A percentile compares a stretch with the other conserved stretches of the same genome.
Evolutionary conservation across 2,888 invertebrate genomes (phyloP).

Genomic region (Trichogramma dendrolimi): DNA sequence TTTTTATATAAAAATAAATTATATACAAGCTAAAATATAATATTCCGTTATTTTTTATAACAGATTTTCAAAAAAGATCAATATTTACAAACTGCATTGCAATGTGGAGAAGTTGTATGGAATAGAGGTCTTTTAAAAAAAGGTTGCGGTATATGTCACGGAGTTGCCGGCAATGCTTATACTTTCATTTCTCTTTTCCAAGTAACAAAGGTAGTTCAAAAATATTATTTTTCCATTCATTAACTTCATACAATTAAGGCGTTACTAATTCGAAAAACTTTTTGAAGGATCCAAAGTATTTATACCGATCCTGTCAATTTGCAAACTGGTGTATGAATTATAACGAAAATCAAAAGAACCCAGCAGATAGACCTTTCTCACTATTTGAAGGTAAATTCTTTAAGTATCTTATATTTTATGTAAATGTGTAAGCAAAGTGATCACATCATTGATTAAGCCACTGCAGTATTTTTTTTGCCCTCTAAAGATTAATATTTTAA

Average conservation of each 20-base stretch:
- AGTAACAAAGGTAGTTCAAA: conserved; percentile 61
- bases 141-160: conserved; percentile 86
- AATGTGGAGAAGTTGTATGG: conserved; percentile 78
- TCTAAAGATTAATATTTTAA: neutral
- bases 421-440: neutral
- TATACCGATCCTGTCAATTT: conserved; percentile 75
- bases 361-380: conserved; percentile 78
- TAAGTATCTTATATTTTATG: neutral
- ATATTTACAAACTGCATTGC: conserved; percentile 66
- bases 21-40: too few relatives aligned
- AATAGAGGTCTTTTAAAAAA: conserved; percentile 73
- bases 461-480: conserved; percentile 1
- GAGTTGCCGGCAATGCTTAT: conserved; percentile 83
- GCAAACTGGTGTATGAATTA: conserved; percentile 76
- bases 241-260: conserved; percentile 6
- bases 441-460: neutral
- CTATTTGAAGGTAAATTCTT: conserved; percentile 68
- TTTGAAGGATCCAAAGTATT: conserved; percentile 63
- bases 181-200: conserved; percentile 75
- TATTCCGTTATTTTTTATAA: too few relatives aligned
- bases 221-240: conserved; percentile 9
- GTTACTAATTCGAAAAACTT: conserved; percentile 13
- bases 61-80: conserved; percentile 66
- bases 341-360: conserved; percentile 58
- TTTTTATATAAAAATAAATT: too few relatives aligned